Evolutionary conservation across 2,113 vertebrate species (phyloP).

Genomic region (Laticauda laticaudata): DNA sequence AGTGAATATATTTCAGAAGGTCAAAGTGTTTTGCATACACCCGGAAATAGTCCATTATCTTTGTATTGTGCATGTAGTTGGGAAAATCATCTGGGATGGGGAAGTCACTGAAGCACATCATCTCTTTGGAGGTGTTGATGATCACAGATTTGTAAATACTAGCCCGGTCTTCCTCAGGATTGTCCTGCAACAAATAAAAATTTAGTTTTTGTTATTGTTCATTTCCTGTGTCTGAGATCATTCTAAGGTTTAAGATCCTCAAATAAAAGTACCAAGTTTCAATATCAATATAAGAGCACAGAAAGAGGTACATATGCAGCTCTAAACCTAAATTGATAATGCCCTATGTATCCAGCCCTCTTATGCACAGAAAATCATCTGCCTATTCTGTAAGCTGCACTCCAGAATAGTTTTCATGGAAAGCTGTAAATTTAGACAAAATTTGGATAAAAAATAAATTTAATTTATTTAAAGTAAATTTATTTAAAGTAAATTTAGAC

Average conservation of each 20-base stretch:
- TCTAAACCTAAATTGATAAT: neutral
- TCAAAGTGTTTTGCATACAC: conserved; percentile 81
- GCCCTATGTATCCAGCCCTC: neutral
- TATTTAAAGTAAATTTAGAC: neutral
- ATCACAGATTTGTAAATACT: conserved; percentile 85
- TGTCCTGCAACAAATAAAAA: conserved; percentile 67
- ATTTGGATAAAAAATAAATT: too few relatives aligned
- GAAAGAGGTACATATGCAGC: neutral
- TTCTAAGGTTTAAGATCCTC: neutral
- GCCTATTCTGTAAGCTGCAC: neutral
- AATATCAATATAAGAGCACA: neutral
- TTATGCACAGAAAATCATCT: neutral
- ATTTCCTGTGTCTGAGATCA: neutral
- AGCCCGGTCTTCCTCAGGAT: conserved; percentile 68
- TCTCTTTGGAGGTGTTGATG: conserved; percentile 89
- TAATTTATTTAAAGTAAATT: too few relatives aligned
- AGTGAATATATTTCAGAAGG: conserved; percentile 76
- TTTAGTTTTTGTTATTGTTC: neutral
- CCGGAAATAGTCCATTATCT: conserved; percentile 81
- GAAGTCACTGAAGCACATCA: conserved; percentile 93
- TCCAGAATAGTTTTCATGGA: neutral
- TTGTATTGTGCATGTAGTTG: conserved; percentile 84
- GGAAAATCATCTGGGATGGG: conserved; percentile 83
- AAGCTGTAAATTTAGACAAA: neutral
- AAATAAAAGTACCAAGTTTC: neutral